A percentile compares a stretch with the other conserved stretches of the same genome.
phyloP scores from a whole-genome alignment of 92 coral and sea anemone genomes.

The Epizoanthus illoricatus region DNA sequence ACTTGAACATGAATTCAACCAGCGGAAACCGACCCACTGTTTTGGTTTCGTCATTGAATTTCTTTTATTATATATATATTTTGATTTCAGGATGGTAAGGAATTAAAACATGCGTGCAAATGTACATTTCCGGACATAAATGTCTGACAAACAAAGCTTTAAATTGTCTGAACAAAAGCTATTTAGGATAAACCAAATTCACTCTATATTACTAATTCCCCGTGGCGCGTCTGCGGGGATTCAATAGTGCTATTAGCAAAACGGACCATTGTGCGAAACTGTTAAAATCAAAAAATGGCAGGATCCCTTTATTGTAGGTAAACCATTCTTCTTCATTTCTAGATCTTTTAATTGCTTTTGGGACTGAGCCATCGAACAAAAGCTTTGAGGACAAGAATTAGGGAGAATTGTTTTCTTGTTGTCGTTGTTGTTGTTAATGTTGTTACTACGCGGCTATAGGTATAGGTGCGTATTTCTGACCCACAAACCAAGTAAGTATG shows the following conservation, averaged over 20 bases:
- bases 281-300: conserved; percentile 79
- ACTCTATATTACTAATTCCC: conserved; percentile 34
- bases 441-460: neutral
- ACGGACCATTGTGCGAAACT: conserved; percentile 73
- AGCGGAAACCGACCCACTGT: conserved; percentile 22
- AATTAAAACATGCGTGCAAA: conserved; percentile 14
- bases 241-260: conserved; percentile 69
- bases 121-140: conserved; percentile 30
- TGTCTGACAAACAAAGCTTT: conserved; percentile 40
- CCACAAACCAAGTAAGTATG: neutral
- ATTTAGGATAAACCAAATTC: conserved; percentile 32
- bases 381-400: conserved; percentile 32
- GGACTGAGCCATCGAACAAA: conserved; percentile 17
- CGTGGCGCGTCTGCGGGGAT: conserved; percentile 25
- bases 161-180: conserved; percentile 43
- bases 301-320: conserved; percentile 66
- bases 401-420: conserved; percentile 21
- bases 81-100: conserved; percentile 23
- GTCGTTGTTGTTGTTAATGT: conserved; percentile 9
- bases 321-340: conserved; percentile 35
- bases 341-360: conserved; percentile 32
- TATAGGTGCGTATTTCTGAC: neutral
- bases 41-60: neutral
- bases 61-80: conserved; percentile 2
- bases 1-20: neutral